phyloP scores from a whole-genome alignment of 2,888 invertebrate genomes.

The Catonia carolina region DNA sequence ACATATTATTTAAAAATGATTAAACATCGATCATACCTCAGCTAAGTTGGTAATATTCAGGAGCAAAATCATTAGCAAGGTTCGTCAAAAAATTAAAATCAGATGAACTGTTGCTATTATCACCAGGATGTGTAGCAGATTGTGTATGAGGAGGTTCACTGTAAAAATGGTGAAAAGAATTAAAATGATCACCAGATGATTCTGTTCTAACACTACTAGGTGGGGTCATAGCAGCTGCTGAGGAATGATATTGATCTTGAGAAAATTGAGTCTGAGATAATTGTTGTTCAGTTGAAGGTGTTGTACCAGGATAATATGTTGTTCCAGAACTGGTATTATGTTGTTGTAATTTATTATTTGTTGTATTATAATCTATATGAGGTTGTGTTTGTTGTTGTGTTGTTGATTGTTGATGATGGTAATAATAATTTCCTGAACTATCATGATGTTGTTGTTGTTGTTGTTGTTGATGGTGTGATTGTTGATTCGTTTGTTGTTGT shows the following conservation, averaged over 20 bases:
- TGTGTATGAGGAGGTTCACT: slow-evolving; percentile 39
- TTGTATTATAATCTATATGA: slow-evolving; percentile 39
- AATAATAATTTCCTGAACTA: slow-evolving; percentile 34
- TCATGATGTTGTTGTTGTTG: slow-evolving; percentile 1
- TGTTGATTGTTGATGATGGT: slow-evolving; percentile 38
- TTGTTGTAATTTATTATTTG: background rate
- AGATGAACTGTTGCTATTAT: slow-evolving; percentile 86
- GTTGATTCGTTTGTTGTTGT: slow-evolving; percentile 37
- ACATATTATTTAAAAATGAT: too few relatives aligned
- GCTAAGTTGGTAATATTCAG: slow-evolving; percentile 79
- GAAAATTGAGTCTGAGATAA: slow-evolving; percentile 1
- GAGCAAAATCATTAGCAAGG: slow-evolving; percentile 85
- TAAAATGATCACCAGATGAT: slow-evolving; percentile 56
- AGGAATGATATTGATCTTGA: slow-evolving; percentile 30
- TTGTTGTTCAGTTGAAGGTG: background rate
- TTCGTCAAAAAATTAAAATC: slow-evolving; percentile 92
- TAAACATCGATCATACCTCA: slow-evolving; percentile 40
- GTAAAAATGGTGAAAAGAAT: slow-evolving; percentile 66
- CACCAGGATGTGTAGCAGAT: slow-evolving; percentile 48
- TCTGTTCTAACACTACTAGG: slow-evolving; percentile 53
- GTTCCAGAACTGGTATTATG: too few relatives aligned
- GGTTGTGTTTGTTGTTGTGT: slow-evolving; percentile 40
- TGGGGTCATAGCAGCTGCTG: slow-evolving; percentile 53
- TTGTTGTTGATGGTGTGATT: slow-evolving; percentile 32
- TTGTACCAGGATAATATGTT: background rate